Base-by-base conservation (phyloP, 2,888 invertebrate genomes). In the Drosophila aldrichi region DNA sequence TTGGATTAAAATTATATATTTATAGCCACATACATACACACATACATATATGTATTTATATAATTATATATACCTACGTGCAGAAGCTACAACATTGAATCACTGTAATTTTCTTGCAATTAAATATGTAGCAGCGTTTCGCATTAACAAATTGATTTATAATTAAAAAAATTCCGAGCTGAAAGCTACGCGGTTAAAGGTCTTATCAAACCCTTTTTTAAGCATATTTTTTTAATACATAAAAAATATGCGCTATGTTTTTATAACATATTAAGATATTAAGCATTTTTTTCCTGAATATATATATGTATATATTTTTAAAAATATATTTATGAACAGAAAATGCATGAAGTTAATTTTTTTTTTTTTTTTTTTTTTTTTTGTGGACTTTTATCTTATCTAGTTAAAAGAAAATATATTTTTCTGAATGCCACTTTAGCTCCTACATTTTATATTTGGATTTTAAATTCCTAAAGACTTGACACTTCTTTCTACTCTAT, bases 131-230 rank as follows among this genome's bases (percentile, higher is more conserved):
- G 29, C 18, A 59, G 36, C 48, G 32, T 67, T 68, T 48, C 51
- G 70, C 63, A 84, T 87, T 74, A 63, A 76, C 69, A 76, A 82
- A 83, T 88, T 77, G 86, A 86, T 86, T 65, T 70, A 72, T 73
- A 80, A 84, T 85, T 85, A 80, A 82, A 85, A 85, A 22, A 66
- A 49, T 6, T 9, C 68, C 44, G 32, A 41, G 52, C 56, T 79
- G 22, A 69, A 68, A 63, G 69, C 48, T 44, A 4, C 20, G 49
- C 32, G 49, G 32, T 34, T 20, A 3, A 49, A 41, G 34, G 14
- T 8, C n/a, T 25, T 29, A 2, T 22, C 38, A 18, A 58, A 48
- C 10, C 16, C 20, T 38, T 43, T 43, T 32, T 34, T 2, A 34
- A 14, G 3, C 8, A 32, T 12, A 18, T 32, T 48, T 44, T 20